Percentiles rank a stretch among this genome's conserved stretches.
Evolutionary conservation across 2,888 invertebrate species (phyloP).

Genomic region (Machimus rusticus): DNA sequence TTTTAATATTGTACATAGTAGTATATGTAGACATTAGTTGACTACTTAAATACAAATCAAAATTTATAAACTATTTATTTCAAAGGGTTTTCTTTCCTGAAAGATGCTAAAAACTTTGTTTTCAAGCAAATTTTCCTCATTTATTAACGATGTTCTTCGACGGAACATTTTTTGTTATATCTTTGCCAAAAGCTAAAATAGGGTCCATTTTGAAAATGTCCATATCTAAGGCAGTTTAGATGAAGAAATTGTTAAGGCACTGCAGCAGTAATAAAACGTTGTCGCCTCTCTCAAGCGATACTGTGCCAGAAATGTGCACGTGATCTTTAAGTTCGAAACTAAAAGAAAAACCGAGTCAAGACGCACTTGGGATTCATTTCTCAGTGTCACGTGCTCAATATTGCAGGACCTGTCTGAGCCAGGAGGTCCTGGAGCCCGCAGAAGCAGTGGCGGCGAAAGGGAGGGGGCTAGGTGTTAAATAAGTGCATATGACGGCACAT

Average conservation of each 20-base stretch:
- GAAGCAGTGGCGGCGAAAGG: background rate
- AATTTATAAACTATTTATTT: no score
- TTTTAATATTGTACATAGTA: no score
- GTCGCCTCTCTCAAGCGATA: background rate
- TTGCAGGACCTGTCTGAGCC: background rate
- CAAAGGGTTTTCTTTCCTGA: no score
- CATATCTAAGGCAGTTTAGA: background rate
- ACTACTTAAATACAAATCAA: no score
- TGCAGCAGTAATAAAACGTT: background rate
- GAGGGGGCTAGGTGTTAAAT: slow-evolving; percentile 1
- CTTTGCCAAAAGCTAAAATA: background rate
- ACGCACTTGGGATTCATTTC: background rate
- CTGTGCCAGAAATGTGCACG: background rate
- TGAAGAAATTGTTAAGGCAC: background rate
- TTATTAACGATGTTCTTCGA: no score
- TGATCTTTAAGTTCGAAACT: background rate
- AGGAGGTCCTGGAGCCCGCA: background rate
- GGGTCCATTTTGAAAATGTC: background rate
- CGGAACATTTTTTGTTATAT: background rate
- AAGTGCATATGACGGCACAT: slow-evolving; percentile 33
- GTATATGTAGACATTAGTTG: no score
- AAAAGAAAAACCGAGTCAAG: background rate
- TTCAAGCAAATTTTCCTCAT: no score
- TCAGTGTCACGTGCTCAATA: background rate
- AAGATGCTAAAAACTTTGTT: no score